Evolutionary conservation across 2,113 vertebrate genomes (phyloP).

Genomic region (Terrapene triunguis): DNA sequence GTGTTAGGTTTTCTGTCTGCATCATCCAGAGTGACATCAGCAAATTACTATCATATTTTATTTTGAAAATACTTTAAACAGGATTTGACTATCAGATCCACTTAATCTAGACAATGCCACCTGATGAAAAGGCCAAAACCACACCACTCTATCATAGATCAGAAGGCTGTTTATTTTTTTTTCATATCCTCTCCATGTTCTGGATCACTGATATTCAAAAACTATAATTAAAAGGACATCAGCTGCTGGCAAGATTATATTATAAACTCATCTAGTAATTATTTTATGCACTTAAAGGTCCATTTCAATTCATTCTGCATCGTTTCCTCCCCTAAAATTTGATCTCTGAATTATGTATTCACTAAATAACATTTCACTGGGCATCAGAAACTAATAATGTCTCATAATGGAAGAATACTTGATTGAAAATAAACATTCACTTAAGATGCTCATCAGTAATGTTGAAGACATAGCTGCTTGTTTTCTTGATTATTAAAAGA

Average conservation of each 20-base stretch:
- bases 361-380: not conserved
- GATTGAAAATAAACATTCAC: not conserved
- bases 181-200: not conserved
- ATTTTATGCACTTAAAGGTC: not conserved
- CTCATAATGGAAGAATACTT: not conserved
- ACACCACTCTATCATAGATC: not conserved
- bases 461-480: not conserved
- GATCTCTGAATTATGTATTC: not conserved
- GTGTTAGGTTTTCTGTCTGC: not conserved
- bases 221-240: not conserved
- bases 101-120: not conserved
- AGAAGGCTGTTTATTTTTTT: not conserved
- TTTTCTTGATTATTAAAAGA: not conserved
- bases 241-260: not conserved
- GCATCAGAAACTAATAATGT: not conserved
- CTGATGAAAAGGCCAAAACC: not conserved
- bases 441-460: not conserved
- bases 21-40: not conserved
- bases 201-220: not conserved
- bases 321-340: not conserved
- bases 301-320: not conserved
- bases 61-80: not conserved
- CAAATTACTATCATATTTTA: not conserved
- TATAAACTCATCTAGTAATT: not conserved
- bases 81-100: not conserved